phyloP scores from a whole-genome alignment of 2,888 invertebrate species.

The Minunthozetes semirufus region DNA sequence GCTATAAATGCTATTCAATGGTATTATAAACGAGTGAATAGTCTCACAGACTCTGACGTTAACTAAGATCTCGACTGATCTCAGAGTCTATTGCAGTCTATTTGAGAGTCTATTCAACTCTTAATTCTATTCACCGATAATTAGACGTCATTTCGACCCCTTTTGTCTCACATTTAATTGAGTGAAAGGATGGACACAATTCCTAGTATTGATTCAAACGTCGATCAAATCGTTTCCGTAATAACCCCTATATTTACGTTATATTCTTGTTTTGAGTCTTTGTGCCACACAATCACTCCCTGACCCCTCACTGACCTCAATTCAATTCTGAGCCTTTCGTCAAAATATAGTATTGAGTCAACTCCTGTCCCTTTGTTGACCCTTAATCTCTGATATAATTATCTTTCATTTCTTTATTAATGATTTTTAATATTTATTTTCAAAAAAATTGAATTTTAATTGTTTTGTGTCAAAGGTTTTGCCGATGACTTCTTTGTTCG shows the following conservation, averaged over 20 bases:
- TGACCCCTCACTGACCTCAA: not conserved
- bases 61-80: too few relatives aligned
- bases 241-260: not conserved
- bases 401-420: too few relatives aligned
- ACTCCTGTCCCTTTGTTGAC: not conserved
- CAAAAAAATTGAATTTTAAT: not conserved
- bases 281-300: not conserved
- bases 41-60: too few relatives aligned
- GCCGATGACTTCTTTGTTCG: constrained; percentile 17
- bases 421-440: not conserved
- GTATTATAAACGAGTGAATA: too few relatives aligned
- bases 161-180: not conserved
- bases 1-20: too few relatives aligned
- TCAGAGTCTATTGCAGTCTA: not conserved
- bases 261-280: not conserved
- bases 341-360: too few relatives aligned
- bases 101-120: not conserved
- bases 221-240: constrained; percentile 17
- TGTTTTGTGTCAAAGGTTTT: not conserved
- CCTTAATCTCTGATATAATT: not conserved
- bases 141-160: not conserved
- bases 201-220: constrained; percentile 5
- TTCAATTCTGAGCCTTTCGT: not conserved
- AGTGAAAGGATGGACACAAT: constrained; percentile 14
- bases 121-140: not conserved